Conservation (phyloP, 2,797 vertebrate species). For the Neomorphus geoffroyi region DNA sequence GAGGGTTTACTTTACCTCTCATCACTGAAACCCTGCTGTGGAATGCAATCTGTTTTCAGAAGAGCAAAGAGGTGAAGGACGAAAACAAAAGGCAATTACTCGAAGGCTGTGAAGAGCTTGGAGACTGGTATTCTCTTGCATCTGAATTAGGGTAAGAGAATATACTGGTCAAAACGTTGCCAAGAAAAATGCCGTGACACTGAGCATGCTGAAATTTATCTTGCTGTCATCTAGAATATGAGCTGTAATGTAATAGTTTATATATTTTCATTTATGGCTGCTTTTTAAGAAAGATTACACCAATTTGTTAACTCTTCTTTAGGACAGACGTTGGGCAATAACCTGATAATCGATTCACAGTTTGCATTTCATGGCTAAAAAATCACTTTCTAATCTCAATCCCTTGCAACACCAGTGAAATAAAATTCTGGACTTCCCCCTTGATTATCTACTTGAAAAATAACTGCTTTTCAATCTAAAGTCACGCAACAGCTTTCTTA, state of each 20-base stretch:
- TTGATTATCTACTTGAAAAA: background rate
- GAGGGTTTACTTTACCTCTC: constrained; percentile 40
- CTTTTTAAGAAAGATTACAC: background rate
- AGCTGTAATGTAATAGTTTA: background rate
- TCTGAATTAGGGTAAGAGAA: constrained; percentile 42
- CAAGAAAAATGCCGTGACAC: background rate
- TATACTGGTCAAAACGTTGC: background rate
- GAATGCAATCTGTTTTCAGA: constrained; percentile 28
- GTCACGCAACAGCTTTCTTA: background rate
- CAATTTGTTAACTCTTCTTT: background rate
- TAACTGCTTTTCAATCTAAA: background rate
- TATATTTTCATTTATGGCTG: background rate
- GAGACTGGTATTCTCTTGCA: background rate
- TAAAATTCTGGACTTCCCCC: background rate
- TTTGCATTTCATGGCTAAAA: background rate
- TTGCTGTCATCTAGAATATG: background rate
- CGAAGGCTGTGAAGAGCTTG: constrained; percentile 12
- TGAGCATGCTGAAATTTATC: background rate
- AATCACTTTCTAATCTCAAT: background rate
- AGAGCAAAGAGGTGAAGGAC: constrained; percentile 47
- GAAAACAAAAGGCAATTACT: constrained; percentile 55
- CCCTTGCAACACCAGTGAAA: background rate
- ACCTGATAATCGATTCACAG: background rate
- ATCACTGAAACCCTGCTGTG: constrained; percentile 44
- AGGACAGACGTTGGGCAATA: background rate